A percentile compares a stretch with the other conserved stretches of the same genome.
Conservation (phyloP, 2,113 vertebrate genomes). For the Caretta caretta region DNA sequence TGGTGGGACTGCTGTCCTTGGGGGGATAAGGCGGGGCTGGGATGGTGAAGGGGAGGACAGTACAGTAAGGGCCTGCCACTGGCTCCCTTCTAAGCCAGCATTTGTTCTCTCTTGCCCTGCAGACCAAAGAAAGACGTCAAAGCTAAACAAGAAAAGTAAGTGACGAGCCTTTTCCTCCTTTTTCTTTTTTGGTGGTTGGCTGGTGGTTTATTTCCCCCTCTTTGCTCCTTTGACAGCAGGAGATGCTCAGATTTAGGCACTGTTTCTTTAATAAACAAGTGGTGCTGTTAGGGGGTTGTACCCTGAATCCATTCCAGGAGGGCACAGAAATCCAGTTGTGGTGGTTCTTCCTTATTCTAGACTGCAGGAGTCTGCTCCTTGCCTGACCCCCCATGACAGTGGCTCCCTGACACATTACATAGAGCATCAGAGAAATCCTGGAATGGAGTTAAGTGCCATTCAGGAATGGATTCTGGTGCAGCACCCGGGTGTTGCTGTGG, state of each 20-base stretch:
- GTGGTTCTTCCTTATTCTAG: slow-evolving; percentile 42
- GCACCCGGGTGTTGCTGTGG: slow-evolving; percentile 51
- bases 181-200: slow-evolving; percentile 61
- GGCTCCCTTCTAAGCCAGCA: slow-evolving; percentile 57
- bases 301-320: slow-evolving; percentile 74
- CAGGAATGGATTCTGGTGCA: slow-evolving; percentile 62
- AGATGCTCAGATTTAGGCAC: slow-evolving; percentile 39
- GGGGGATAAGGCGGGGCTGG: not conserved
- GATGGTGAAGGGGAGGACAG: not conserved
- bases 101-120: slow-evolving; percentile 72
- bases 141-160: slow-evolving; percentile 96
- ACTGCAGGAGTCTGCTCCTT: slow-evolving; percentile 39
- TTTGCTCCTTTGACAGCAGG: slow-evolving; percentile 37
- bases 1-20: not conserved
- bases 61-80: not conserved
- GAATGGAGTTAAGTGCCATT: not conserved
- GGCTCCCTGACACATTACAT: slow-evolving; percentile 53
- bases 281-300: slow-evolving; percentile 31
- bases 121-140: slow-evolving; percentile 94
- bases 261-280: slow-evolving; percentile 52
- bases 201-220: slow-evolving; percentile 53
- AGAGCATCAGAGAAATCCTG: not conserved
- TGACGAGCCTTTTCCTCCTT: slow-evolving; percentile 68
- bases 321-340: slow-evolving; percentile 57
- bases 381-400: slow-evolving; percentile 59